Evolutionary conservation across 1,140 invertebrate genomes (phyloP).

Genomic region (Pogonomyrmex californicus): DNA sequence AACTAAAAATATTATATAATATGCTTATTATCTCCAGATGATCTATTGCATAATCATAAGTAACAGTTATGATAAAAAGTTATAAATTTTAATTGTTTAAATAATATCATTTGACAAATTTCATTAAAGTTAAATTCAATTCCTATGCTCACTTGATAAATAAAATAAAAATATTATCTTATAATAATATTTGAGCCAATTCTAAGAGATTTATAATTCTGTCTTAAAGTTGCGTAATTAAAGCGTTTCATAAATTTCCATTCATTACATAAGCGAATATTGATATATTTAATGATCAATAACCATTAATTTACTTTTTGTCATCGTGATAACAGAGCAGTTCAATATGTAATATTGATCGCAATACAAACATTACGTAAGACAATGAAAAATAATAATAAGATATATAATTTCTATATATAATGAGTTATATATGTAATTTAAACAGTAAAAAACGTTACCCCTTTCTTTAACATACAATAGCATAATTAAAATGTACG

Average conservation of each 20-base stretch:
- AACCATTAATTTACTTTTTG: background rate
- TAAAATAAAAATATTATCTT: background rate
- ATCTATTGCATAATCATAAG: conserved; percentile 39
- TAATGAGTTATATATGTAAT: background rate
- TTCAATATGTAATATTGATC: background rate
- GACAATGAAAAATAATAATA: background rate
- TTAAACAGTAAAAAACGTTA: background rate
- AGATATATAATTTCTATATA: background rate
- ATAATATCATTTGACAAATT: conserved; percentile 27
- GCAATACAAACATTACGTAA: background rate
- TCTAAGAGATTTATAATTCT: background rate
- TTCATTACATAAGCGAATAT: background rate
- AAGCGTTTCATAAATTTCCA: background rate
- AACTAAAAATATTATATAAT: conserved; percentile 50
- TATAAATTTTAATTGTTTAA: conserved; percentile 7
- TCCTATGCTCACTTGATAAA: background rate
- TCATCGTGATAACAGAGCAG: background rate
- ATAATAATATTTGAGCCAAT: background rate
- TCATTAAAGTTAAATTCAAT: background rate
- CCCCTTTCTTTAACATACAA: background rate
- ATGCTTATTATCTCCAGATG: conserved; percentile 28
- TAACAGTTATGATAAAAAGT: conserved; percentile 27
- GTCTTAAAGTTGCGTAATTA: background rate
- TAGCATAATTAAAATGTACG: background rate
- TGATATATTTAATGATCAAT: background rate